Base-by-base conservation (phyloP, 2,888 invertebrate genomes). In the Lapara coniferarum region DNA sequence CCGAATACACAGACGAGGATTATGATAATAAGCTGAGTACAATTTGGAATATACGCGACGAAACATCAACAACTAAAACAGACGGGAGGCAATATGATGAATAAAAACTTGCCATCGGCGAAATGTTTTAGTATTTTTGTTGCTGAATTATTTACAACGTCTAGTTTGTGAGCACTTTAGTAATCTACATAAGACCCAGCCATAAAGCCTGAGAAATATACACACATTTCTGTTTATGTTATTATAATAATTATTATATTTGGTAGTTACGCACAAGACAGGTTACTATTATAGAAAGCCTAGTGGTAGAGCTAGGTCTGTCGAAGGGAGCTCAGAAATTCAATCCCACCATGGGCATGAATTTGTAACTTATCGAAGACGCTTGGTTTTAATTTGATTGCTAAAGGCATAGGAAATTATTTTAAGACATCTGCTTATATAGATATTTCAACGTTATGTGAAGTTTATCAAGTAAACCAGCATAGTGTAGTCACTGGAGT, bases 101-200 rank as follows among this genome's bases (percentile, higher is more conserved):
- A 46, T 63, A 63, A 63, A 49, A 63, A 63, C 46, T 12, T 49
- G 10, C 25, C 19, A 46, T 19, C 16, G 63, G 49, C 13, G 7
- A 63, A 19, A 13, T 57, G 46, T 63, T 49, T 49, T 19, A 46
- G 49, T 16, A 46, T 63, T 16, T 55, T 19, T 46, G 49, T 46
- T 5, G 30, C 49, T 13, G 63, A 49, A 63, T 63, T 46, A 46
- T 63, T 46, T 49, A 63, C 46, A 63, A 63, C 7, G 19, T 16
- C 49, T 16, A 12, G 16, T 16, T 59, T 59, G 59, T 12, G 16
- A 46, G 19, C 49, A 63, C 63, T 63, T 63, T 8, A 7, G 19
- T 63, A 46, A 63, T 46, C n/a, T 59, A 46, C 7, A 63, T 19
- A 37, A 8, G 7, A 37, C 37, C 55, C 16, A 19, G 19, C 19